Percentiles rank a stretch among this genome's conserved stretches.
phyloP scores from a whole-genome alignment of 1,140 invertebrate species.

The Delia radicum region DNA sequence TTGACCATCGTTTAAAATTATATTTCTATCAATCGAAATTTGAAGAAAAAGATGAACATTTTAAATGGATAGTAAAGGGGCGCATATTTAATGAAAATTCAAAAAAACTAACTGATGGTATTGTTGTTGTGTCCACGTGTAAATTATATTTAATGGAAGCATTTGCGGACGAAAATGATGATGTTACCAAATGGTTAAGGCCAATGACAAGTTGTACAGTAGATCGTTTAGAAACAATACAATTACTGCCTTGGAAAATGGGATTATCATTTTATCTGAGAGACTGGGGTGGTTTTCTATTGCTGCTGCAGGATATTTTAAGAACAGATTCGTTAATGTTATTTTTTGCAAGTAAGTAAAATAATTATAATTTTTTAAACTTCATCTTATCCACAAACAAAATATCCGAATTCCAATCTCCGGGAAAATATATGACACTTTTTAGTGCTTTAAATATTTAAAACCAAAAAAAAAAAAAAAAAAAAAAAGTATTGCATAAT shows the following conservation, averaged over 20 bases:
- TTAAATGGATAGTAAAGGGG: conserved; percentile 60
- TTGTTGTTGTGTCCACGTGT: conserved; percentile 60
- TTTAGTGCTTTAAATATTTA: too few relatives aligned
- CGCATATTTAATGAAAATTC: conserved; percentile 56
- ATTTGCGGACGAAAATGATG: conserved; percentile 56
- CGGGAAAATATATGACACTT: too few relatives aligned
- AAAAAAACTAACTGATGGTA: conserved; percentile 52
- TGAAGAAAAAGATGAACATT: conserved; percentile 60
- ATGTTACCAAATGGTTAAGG: conserved; percentile 49
- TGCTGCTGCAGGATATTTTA: conserved; percentile 45
- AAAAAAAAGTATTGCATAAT: too few relatives aligned
- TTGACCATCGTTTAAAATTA: conserved; percentile 63
- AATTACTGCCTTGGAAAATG: conserved; percentile 48
- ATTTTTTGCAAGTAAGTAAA: conserved; percentile 39
- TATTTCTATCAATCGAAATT: conserved; percentile 62
- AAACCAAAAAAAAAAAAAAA: neutral
- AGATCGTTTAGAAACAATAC: conserved; percentile 39
- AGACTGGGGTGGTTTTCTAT: conserved; percentile 39
- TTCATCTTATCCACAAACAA: too few relatives aligned
- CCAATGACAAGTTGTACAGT: conserved; percentile 36
- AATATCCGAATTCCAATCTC: too few relatives aligned
- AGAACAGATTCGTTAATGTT: conserved; percentile 45
- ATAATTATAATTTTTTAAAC: neutral
- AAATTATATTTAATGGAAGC: conserved; percentile 61
- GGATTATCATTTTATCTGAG: conserved; percentile 41